Base-by-base conservation (phyloP, 1,140 invertebrate species). In the Diabrotica virgifera region DNA sequence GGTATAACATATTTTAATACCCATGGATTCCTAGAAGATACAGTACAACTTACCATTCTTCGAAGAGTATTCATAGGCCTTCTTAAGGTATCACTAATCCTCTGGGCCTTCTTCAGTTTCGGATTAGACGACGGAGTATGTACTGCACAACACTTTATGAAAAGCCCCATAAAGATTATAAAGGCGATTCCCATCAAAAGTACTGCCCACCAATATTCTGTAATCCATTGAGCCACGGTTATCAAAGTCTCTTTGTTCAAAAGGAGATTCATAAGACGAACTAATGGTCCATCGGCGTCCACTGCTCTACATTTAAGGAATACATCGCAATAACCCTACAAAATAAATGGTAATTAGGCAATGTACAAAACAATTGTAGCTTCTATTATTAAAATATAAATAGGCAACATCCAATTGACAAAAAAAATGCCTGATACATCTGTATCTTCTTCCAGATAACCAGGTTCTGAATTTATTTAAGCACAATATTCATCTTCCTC, bases 101-200 rank as follows among this genome's bases (percentile, higher is more conserved):
- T 86, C 68, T 91, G 85, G 5, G 92, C 91, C 0, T 93, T 91
- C 56, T 91, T 89, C 74, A 94, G 92, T 78, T 95, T 95, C 8
- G 96, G 96, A 85, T 98, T 98, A 58, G 91, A 96, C 55, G 95
- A 97, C 13, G 97, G 97, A 52, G 97, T 99, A 79, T 99, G 97
- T 59, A 99, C 97, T 11, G 97, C 97, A 82, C 97, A 99, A 78
- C 97, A 97, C 79, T 99, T 98, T 72, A 99, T 98, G 80, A 99
- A 99, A n/a, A 96, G 81, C 35, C 94, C 96, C 96, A 99, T 99
- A 72, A 96, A 89, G 65, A 98, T 89, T 7, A 99, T 89, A 73
- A 99, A 91, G 40, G 85, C 90, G 57, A 99, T 90, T 14, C 91
- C 89, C 81, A 96, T 93, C 7, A 99, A 79, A 64, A 98, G 82